Evolutionary conservation across 1,140 invertebrate species (phyloP).

Genomic region (Tigriopus japonicus): DNA sequence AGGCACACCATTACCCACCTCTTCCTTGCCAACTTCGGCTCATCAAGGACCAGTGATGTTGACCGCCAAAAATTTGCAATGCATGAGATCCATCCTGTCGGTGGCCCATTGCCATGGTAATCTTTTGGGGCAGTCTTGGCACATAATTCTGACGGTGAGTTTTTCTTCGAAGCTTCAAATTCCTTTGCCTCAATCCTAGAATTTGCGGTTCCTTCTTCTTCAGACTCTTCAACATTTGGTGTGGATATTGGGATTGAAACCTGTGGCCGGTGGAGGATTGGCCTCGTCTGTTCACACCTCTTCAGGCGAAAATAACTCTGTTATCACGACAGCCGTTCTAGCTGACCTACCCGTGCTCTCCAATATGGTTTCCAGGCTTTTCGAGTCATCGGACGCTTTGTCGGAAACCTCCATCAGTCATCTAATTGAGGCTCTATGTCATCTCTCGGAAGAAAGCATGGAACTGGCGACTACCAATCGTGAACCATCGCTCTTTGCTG

Average conservation of each 20-base stretch:
- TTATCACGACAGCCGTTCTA: constrained; percentile 87
- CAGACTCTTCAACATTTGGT: constrained; percentile 55
- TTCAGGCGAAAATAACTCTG: constrained; percentile 58
- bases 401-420: constrained; percentile 89
- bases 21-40: constrained; percentile 43
- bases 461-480: constrained; percentile 85
- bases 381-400: constrained; percentile 81
- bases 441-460: constrained; percentile 90
- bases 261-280: constrained; percentile 41
- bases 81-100: constrained; percentile 71
- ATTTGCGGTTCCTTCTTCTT: constrained; percentile 6
- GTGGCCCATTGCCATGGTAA: constrained; percentile 80
- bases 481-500: constrained; percentile 91
- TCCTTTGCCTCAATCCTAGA: too few species aligned
- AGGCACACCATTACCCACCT: constrained; percentile 69
- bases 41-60: constrained; percentile 93
- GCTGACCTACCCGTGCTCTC: constrained; percentile 81
- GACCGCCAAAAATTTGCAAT: constrained; percentile 90
- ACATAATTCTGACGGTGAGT: constrained; percentile 58
- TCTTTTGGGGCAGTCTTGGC: constrained; percentile 80
- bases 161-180: constrained; percentile 17
- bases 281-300: constrained; percentile 25
- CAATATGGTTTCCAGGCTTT: constrained; percentile 74
- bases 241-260: constrained; percentile 92
- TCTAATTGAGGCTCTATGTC: constrained; percentile 87